Evolutionary conservation across 2,888 invertebrate species (phyloP), one percentile per base, ranked within the genome.

Genomic region (Prosopocoilus inquinatus): DNA sequence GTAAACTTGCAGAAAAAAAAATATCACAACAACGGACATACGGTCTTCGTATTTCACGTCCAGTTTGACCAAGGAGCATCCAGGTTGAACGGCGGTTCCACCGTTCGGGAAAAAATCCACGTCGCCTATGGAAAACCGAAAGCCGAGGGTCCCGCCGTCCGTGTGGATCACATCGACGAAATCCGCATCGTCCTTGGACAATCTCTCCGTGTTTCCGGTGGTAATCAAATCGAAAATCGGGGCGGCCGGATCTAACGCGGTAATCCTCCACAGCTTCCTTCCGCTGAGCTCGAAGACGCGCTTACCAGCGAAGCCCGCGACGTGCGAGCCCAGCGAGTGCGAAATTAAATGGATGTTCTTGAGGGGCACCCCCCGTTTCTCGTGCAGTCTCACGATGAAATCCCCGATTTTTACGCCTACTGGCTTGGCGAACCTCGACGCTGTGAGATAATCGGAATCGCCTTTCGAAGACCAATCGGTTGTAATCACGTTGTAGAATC

Each of bases 91-190:
- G n/a, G 68, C 66, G 38, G 68, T 71, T 0, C 84, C 85, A 7
- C 81, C 80, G 60, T 85, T 83, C 5, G 84, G 79, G 64, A 79
- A 83, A 71, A 84, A 83, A 64, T 85, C 84, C 0, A 78, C 77
- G 55, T 83, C 82, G 20, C 81, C 84, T 13, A 83, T 57, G 7
- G 57, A 50, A 41, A 50, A 53, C 36, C 44, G 53, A 68, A 59
- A 70, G 51, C 57, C 83, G 9, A 82, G 69, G 0, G 78, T 79
- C 2, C 83, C 84, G 39, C 80, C 80, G 59, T 83, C 83, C 5
- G 85, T 85, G 67, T 86, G 85, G 59, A 84, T 79, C 0, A 82
- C 79, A 69, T 84, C 84, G 0, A 85, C 85, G 64, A 84, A 82
- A 3, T 77, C 70, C 0, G 82, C 85, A 13, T 84, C 81, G 2